Conservation (phyloP, 2,888 invertebrate species). For the Ennomos erosarius region DNA sequence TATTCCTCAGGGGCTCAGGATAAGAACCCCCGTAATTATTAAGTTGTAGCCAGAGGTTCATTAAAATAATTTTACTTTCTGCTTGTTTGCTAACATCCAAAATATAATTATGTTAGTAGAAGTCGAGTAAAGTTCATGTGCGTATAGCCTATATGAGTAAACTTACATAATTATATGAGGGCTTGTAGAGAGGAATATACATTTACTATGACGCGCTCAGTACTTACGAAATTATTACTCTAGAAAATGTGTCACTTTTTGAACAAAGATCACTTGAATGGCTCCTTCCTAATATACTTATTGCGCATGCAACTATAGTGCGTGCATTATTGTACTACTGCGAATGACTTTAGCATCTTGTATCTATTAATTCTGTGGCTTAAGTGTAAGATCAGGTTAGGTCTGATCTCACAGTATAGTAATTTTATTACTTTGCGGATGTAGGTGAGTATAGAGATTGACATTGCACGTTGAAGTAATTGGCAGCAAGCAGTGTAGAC, state of each 20-base stretch:
- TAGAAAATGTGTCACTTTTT: background rate
- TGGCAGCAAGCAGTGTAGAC: conserved; percentile 31
- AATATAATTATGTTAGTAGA: conserved; percentile 33
- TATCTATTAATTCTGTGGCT: no score
- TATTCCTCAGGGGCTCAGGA: background rate
- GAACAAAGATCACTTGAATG: background rate
- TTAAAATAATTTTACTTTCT: conserved; percentile 15
- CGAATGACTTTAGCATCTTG: no score
- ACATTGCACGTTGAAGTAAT: conserved; percentile 36
- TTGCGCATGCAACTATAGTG: no score
- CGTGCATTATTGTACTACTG: no score
- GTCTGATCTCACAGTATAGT: no score
- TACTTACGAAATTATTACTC: background rate
- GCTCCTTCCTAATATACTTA: no score
- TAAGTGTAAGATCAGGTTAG: no score
- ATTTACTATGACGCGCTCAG: background rate
- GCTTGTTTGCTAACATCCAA: conserved; percentile 42
- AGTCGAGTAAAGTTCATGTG: background rate
- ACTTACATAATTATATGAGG: no score
- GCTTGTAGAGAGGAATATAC: no score
- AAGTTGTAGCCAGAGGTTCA: conserved; percentile 10
- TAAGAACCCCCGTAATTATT: conserved; percentile 7
- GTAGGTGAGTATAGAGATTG: background rate
- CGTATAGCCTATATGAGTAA: background rate
- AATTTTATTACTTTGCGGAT: no score